Evolutionary conservation across 2,888 invertebrate genomes (phyloP).

Genomic region (Cephonodes hylas): DNA sequence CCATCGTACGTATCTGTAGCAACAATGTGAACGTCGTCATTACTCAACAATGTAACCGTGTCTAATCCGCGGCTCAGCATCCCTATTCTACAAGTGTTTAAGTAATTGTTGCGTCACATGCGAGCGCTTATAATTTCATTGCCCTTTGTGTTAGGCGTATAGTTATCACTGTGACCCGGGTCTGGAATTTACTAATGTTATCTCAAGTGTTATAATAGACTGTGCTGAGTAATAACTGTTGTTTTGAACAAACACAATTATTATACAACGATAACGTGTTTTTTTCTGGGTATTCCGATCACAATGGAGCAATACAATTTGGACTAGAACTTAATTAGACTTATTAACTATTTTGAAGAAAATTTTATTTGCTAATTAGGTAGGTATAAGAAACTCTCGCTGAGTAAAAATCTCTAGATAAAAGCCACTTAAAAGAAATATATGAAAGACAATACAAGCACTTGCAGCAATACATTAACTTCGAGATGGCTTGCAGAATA

Average conservation of each 20-base stretch:
- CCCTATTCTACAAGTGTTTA: slow-evolving; percentile 36
- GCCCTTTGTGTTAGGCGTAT: not conserved
- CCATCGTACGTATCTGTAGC: slow-evolving; percentile 1
- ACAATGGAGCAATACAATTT: not conserved
- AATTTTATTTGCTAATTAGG: not conserved
- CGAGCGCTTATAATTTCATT: slow-evolving; percentile 29
- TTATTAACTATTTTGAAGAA: too few relatives aligned
- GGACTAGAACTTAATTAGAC: not conserved
- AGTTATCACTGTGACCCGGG: not conserved
- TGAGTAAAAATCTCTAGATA: not conserved
- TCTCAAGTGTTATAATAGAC: not conserved
- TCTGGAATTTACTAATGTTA: not conserved
- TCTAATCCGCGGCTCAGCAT: slow-evolving; percentile 38
- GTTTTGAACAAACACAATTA: not conserved
- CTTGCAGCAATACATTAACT: slow-evolving; percentile 9
- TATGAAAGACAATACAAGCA: not conserved
- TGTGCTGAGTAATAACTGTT: not conserved
- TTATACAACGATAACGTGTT: not conserved
- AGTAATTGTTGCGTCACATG: slow-evolving; percentile 40
- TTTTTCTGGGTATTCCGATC: not conserved
- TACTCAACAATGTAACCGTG: slow-evolving; percentile 34
- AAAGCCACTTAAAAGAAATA: not conserved
- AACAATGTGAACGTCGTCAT: slow-evolving; percentile 19
- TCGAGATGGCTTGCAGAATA: slow-evolving; percentile 26
- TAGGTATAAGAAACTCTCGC: not conserved